Conservation (phyloP, 2,797 vertebrate species). For the Mico argentatus region DNA sequence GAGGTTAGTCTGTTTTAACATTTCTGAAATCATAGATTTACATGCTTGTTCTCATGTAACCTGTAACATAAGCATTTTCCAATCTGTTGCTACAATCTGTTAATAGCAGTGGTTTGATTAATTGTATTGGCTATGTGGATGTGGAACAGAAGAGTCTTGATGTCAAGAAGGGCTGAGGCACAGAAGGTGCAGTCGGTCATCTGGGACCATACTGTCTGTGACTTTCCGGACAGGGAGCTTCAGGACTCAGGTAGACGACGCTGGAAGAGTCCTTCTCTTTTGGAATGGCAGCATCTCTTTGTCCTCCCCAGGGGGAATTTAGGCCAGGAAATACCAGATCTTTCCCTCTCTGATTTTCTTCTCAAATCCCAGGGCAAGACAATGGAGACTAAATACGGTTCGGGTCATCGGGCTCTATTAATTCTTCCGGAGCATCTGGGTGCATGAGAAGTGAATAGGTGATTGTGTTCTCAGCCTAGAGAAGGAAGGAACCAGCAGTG, state of each 20-base stretch:
- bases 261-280: background rate
- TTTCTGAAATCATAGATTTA: background rate
- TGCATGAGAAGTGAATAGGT: conserved; percentile 71
- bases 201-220: background rate
- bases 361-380: background rate
- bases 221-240: background rate
- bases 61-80: background rate
- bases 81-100: background rate
- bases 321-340: background rate
- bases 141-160: background rate
- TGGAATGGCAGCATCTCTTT: background rate
- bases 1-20: background rate
- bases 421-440: conserved; percentile 48
- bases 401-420: background rate
- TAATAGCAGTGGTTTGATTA: background rate
- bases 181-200: background rate
- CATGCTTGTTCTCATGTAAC: background rate
- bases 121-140: background rate
- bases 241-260: background rate
- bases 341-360: background rate
- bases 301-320: background rate
- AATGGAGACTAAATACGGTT: background rate
- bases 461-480: conserved; percentile 61
- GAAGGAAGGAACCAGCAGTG: background rate
- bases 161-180: background rate